These are phyloP conservation scores for Aromia moschata DNA, from an alignment of 2,888 invertebrate species.

Conservation along the genomic window DNA sequence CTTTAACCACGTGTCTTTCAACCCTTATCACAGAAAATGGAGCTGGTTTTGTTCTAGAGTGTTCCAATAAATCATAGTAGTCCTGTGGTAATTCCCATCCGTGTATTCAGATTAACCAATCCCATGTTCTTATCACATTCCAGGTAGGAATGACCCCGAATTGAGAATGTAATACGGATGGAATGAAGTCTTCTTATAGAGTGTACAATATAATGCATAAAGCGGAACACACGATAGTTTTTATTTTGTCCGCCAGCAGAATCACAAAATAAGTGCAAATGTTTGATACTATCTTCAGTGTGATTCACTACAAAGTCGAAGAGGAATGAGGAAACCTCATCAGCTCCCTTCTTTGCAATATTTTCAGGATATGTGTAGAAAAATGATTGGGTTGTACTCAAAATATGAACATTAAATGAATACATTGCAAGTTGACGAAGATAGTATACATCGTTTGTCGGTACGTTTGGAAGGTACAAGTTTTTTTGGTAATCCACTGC, in stretches of 20 bases:
- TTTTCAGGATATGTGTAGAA: slow-evolving; percentile 11
- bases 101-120: slow-evolving; percentile 9
- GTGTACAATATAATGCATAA: not conserved
- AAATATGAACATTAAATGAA: slow-evolving; percentile 10
- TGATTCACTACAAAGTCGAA: slow-evolving; percentile 6
- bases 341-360: slow-evolving; percentile 11
- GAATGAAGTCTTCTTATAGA: not conserved
- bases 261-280: slow-evolving; percentile 45
- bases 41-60: not conserved
- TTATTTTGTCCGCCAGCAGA: slow-evolving; percentile 48
- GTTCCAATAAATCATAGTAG: not conserved
- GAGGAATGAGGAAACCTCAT: slow-evolving; percentile 22
- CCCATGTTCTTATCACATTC: slow-evolving; percentile 21
- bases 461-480: slow-evolving; percentile 16
- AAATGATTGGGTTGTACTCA: not conserved
- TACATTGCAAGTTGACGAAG: slow-evolving; percentile 3
- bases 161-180: slow-evolving; percentile 9
- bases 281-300: not conserved
- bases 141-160: slow-evolving; percentile 16
- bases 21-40: slow-evolving; percentile 3
- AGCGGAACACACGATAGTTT: slow-evolving; percentile 43
- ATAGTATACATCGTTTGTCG: slow-evolving; percentile 18
- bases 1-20: not conserved
- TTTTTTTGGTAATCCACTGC: slow-evolving; percentile 28
- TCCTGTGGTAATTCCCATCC: slow-evolving; percentile 17